Percentiles rank a stretch among this genome's conserved stretches.
Evolutionary conservation across 2,113 vertebrate genomes (phyloP).

Genomic region (Onychostoma macrolepis): DNA sequence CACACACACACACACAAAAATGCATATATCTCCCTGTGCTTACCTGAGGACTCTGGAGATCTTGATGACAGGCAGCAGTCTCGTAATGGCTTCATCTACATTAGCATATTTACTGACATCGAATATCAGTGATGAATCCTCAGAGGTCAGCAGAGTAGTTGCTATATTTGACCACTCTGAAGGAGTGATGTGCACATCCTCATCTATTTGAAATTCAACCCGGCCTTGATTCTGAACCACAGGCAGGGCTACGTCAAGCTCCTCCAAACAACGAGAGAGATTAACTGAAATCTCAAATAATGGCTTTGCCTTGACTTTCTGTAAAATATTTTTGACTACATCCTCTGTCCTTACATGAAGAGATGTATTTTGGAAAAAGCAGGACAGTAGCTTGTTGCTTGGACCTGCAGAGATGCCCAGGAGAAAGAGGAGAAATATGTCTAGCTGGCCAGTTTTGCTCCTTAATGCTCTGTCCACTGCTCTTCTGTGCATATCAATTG

Average conservation of each 20-base stretch:
- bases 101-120: neutral
- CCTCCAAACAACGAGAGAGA: neutral
- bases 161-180: neutral
- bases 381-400: neutral
- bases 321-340: neutral
- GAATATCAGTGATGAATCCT: neutral
- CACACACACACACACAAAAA: no score
- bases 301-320: neutral
- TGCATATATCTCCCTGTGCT: no score
- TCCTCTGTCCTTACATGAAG: neutral
- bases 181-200: neutral
- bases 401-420: neutral
- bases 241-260: neutral
- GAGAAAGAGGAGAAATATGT: neutral
- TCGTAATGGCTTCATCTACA: neutral
- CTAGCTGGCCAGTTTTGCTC: neutral
- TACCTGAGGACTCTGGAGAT: no score
- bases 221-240: neutral
- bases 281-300: neutral
- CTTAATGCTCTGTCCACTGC: neutral
- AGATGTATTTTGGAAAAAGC: neutral
- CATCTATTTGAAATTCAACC: neutral
- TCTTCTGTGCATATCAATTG: neutral
- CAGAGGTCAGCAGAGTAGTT: neutral
- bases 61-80: neutral